Conservation (phyloP, 2,888 invertebrate species). For the Scaptomyza flava region DNA sequence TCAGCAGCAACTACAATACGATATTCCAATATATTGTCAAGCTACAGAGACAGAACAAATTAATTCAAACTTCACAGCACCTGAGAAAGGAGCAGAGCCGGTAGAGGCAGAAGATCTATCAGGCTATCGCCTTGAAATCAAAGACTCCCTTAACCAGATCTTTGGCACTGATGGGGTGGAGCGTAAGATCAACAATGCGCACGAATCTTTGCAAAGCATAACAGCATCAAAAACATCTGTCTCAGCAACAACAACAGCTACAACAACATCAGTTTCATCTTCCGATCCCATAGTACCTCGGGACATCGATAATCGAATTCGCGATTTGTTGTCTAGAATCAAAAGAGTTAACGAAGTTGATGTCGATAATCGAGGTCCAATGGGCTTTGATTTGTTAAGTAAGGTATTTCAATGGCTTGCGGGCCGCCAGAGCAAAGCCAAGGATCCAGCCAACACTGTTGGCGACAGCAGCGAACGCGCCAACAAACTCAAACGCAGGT, state of each 20-base stretch:
- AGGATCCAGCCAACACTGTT: constrained; percentile 38
- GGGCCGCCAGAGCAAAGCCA: constrained; percentile 40
- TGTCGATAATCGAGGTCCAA: constrained; percentile 58
- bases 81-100: not conserved
- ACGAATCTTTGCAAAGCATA: constrained; percentile 27
- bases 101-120: not conserved
- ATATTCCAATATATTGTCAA: not conserved
- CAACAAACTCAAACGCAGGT: constrained; percentile 36
- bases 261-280: not conserved
- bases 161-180: constrained; percentile 21
- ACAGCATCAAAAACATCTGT: not conserved
- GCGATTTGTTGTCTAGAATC: constrained; percentile 11
- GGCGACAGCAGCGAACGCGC: not conserved
- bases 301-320: constrained; percentile 23
- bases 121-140: constrained; percentile 20
- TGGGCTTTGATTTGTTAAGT: constrained; percentile 80
- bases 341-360: constrained; percentile 1
- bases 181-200: constrained; percentile 40
- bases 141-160: constrained; percentile 30
- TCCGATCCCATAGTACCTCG: not conserved
- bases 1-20: not conserved
- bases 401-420: constrained; percentile 60
- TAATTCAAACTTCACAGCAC: not conserved
- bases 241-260: not conserved
- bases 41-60: not conserved